Base-by-base conservation (phyloP, 2,888 invertebrate species). In the Drosophila algonquin region DNA sequence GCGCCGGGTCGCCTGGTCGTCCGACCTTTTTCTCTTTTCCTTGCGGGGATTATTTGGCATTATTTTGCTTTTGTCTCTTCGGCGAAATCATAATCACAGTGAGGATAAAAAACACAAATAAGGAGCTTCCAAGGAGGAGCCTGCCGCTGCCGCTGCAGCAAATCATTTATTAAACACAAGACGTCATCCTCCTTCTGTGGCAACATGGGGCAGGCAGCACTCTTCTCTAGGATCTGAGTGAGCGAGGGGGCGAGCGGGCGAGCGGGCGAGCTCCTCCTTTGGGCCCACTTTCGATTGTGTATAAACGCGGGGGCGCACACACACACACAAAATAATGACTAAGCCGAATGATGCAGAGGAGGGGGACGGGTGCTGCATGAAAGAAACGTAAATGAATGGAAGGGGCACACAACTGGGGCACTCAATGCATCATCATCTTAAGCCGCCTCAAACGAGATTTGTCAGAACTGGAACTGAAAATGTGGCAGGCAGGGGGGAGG, bases 1-100 rank as follows among this genome's bases (percentile, higher is more conserved):
- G 21, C 21, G 21, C 21, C 14, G 14, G 40, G n/a, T 6, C 40
- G 6, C 40, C 35, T n/a, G 14, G 6, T 14, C 14, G 14, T 46
- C 32, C 24, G 68, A 67, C 60, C 68, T 54, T 67, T 63, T 71
- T 8, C 2, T 7, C 65, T 7, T 70, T 60, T 76, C 75, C 68
- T 71, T 75, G 75, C 59, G 70, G 73, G 73, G 87, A 81, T 84
- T 84, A 87, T 81, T 87, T 80, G 79, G 76, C 50, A 80, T 40
- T 40, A 40, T 84, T 80, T 87, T 76, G 71, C 83, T 63, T 87
- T 79, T 73, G 83, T 83, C 70, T 67, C 70, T 59, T 44, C 57
- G 47, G 55, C 72, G 79, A 40, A 79, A 86, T 82, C 81, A 86
- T 74, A 75, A 86, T 80, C 32, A 24, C 44, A 45, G 45, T 47